Percentiles rank a stretch among this genome's conserved stretches.
Evolutionary conservation across 30 jellyfish, hydroid and myxozoan genomes (phyloP).

Genomic region (Cassiopea xamachana): DNA sequence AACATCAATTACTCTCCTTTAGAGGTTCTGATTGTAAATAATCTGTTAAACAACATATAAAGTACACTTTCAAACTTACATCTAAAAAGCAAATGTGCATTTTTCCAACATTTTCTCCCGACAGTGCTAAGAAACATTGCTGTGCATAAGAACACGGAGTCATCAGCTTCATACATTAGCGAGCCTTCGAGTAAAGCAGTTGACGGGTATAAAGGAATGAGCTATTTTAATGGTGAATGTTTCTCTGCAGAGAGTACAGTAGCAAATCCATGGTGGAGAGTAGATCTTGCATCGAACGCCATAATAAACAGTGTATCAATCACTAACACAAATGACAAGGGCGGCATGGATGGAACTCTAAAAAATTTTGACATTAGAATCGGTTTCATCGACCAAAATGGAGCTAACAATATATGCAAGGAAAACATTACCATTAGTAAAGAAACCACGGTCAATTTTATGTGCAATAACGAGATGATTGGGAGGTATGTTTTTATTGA

Average conservation of each 20-base stretch:
- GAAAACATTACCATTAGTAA: constrained; percentile 6
- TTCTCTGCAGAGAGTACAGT: neutral
- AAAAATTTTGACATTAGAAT: constrained; percentile 14
- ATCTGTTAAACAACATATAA: too few species aligned
- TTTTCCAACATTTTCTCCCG: neutral
- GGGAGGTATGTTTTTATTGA: constrained; percentile 12
- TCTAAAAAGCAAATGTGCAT: too few species aligned
- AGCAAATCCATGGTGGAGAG: constrained; percentile 23
- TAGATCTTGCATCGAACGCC: constrained; percentile 3
- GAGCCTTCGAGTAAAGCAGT: neutral
- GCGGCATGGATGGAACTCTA: neutral
- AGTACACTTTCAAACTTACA: too few species aligned
- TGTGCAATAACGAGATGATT: constrained; percentile 11
- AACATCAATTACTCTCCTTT: too few species aligned
- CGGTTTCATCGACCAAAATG: neutral
- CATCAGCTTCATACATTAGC: neutral
- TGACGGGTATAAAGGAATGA: constrained; percentile 7
- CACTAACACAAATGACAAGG: constrained; percentile 3
- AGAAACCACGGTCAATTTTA: constrained; percentile 15
- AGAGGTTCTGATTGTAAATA: too few species aligned
- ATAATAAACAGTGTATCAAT: constrained; percentile 19
- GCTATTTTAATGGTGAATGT: neutral
- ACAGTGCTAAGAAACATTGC: constrained; percentile 24
- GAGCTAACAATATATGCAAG: neutral
- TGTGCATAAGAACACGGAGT: neutral